Evolutionary conservation across 2,797 vertebrate genomes (phyloP), one percentile per base, ranked within the genome.

Genomic region (Karalla daura): DNA sequence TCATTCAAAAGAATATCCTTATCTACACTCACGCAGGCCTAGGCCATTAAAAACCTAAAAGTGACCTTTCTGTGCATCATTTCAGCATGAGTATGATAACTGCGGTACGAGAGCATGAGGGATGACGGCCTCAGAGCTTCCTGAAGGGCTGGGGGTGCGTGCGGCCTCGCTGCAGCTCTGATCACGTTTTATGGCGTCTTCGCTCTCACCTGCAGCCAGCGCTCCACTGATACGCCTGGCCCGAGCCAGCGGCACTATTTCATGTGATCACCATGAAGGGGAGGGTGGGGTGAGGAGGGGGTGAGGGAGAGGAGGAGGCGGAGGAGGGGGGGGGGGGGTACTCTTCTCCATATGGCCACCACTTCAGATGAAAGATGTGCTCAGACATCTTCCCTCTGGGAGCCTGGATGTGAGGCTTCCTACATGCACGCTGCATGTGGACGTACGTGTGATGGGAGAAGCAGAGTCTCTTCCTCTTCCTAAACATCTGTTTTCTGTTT

Each of bases 341-440:
- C 47, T 66, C 46, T 77, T 75, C 80, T 73, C 86, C 88, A 87
- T 87, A 86, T 87, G 90, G 79, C 75, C 69, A 61, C 74, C 77
- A 66, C 83, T 85, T 81, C 76, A 91, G 72, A 91, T 86, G 68
- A 89, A 89, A 88, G 86, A 85, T 76, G 74, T 73, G 55, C 79
- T 81, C 70, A 72, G 72, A 69, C 80, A 32, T 72, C 61, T 63
- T 74, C 81, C 87, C 89, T 78, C 46, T 50, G 86, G 85, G 84
- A 78, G 82, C 47, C 51, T 75, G 62, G 32, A 78, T 89, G n/a
- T 63, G 70, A 85, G 71, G 69, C 45, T 77, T 79, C 83, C 63
- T 83, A 72, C 74, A 77, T 79, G 76, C 53, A 11, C 59, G 28
- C 9, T 70, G 86, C 66, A 75, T 70, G 61, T 71, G 65, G 37